Evolutionary conservation across 2,888 invertebrate species (phyloP).

Genomic region (Daptonema setosum): DNA sequence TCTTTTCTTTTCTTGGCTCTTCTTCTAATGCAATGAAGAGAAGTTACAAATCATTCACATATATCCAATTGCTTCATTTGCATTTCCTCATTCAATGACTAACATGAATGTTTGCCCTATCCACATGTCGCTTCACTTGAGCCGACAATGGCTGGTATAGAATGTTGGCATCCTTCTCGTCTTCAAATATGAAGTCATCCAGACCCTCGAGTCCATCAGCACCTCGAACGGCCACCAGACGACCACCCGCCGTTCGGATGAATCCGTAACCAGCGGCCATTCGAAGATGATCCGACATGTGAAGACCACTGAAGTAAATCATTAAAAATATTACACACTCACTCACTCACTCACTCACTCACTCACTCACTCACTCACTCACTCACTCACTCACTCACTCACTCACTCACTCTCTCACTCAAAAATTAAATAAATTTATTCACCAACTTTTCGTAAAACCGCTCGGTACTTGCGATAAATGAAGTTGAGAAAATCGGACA

Average conservation of each 20-base stretch:
- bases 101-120: not conserved
- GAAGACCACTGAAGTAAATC: conserved; percentile 19
- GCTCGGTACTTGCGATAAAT: conserved; percentile 20
- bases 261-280: conserved; percentile 25
- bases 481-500: conserved; percentile 23
- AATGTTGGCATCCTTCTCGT: conserved; percentile 21
- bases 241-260: conserved; percentile 24
- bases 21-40: too few relatives aligned
- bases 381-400: too few relatives aligned
- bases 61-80: too few relatives aligned
- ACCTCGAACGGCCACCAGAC: conserved; percentile 22
- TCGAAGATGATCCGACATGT: conserved; percentile 22
- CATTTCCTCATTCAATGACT: too few relatives aligned
- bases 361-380: too few relatives aligned
- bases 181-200: conserved; percentile 17
- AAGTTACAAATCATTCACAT: too few relatives aligned
- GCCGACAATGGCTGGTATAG: conserved; percentile 23
- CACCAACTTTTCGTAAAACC: conserved; percentile 23
- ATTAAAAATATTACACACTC: too few relatives aligned
- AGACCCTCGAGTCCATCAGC: conserved; percentile 20
- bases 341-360: too few relatives aligned
- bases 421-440: too few relatives aligned
- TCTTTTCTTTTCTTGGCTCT: too few relatives aligned
- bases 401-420: too few relatives aligned
- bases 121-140: conserved; percentile 17